Evolutionary conservation across 1,140 invertebrate genomes (phyloP), one percentile per base, ranked within the genome.

Genomic region (Ruditapes philippinarum): DNA sequence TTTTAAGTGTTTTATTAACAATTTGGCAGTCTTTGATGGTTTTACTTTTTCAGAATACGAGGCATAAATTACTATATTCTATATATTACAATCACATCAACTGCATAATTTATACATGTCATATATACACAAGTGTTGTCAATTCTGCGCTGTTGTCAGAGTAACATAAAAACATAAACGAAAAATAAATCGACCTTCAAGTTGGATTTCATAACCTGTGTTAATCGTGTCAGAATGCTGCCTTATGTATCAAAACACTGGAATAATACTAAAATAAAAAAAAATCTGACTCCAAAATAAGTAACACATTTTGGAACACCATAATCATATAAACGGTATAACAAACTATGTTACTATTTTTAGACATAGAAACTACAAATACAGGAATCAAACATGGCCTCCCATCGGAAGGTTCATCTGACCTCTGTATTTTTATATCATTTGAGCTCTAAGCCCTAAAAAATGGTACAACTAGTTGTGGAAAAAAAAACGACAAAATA

Each of bases 1-100:
- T 70, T 68, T 54, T 42, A 28, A 86, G 70, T 86, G 84, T 86
- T 86, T 86, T 86, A 86, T 74, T 86, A 65, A 76, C 70, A 78
- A 51, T 78, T 76, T 86, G 84, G 84, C 73, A 86, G 84, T 74
- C 49, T 85, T 45, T 33, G 31, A 79, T 62, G 57, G 19, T 62
- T n/a, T 62, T 57, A 57, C 51, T 62, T n/a, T 62, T 62, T 4
- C n/a, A 28, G 25, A 62, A 62, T 28, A 62, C 22, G 28, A 62
- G 1, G 25, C 57, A 62, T 28, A 49, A 40, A 40, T 31, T 4
- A 40, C 22, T 22, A 38, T 5, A 31, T 38, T 73, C 9, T 40
- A n/a, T 12, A 49, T 49, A 49, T 42, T 25, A 70, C 1, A 38
- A 70, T n/a, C 3, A 74, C 9, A 74, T 5, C 45, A 40, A 74